Evolutionary conservation across 2,113 vertebrate genomes (phyloP).

Genomic region (Erythrolamprus reginae): DNA sequence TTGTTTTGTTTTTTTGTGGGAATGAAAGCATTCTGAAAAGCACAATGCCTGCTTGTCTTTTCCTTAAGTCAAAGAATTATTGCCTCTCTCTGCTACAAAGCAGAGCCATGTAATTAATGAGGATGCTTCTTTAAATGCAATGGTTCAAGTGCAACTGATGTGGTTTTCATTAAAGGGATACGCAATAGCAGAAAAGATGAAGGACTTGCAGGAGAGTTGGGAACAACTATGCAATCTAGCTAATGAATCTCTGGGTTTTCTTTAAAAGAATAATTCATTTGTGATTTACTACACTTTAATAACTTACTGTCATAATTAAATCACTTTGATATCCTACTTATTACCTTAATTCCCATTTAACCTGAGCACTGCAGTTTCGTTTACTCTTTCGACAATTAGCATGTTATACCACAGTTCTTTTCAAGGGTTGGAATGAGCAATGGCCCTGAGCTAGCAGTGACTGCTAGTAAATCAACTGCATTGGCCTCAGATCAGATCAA

Average conservation of each 20-base stretch:
- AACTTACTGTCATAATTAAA: constrained; percentile 48
- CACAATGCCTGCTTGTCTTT: constrained; percentile 39
- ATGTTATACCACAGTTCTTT: background rate
- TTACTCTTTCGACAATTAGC: background rate
- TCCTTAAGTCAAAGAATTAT: constrained; percentile 39
- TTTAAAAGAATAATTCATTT: constrained; percentile 5
- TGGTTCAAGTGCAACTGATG: constrained; percentile 44
- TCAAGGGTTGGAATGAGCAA: background rate
- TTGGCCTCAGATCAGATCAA: background rate
- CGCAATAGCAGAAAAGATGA: constrained; percentile 25
- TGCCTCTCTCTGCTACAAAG: constrained; percentile 42
- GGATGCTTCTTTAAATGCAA: constrained; percentile 39
- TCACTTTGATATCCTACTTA: constrained; percentile 25
- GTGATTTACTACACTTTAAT: constrained; percentile 38
- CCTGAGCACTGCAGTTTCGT: background rate
- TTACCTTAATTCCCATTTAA: constrained; percentile 29
- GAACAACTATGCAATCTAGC: constrained; percentile 31
- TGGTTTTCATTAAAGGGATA: constrained; percentile 43
- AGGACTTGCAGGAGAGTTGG: constrained; percentile 41
- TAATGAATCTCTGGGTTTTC: constrained; percentile 38
- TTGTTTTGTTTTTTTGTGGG: background rate
- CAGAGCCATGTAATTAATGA: constrained; percentile 37
- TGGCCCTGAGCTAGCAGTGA: background rate
- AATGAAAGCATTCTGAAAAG: constrained; percentile 42
- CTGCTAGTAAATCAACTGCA: background rate